These are phyloP conservation scores for Chrysochloris asiatica DNA, from an alignment of 2,113 vertebrate species.

Conservation along the genomic window DNA sequence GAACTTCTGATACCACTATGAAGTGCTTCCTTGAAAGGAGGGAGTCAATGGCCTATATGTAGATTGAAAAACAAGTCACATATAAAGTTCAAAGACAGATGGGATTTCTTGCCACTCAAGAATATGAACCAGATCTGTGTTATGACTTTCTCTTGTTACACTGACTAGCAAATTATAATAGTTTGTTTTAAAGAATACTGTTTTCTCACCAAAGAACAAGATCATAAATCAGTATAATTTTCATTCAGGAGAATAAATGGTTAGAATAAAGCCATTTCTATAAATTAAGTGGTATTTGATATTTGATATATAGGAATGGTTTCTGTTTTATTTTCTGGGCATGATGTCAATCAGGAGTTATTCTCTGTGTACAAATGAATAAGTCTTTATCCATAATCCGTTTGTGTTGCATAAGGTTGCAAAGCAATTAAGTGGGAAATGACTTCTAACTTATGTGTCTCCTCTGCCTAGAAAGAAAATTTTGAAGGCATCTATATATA, in stretches of 20 bases:
- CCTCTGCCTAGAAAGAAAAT: constrained; percentile 73
- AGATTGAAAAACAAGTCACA: background rate
- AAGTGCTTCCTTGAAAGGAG: background rate
- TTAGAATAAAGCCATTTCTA: background rate
- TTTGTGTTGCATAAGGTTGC: constrained; percentile 67
- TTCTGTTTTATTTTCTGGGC: constrained; percentile 51
- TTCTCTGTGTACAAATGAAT: constrained; percentile 28
- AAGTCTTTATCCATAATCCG: constrained; percentile 47
- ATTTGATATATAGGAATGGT: background rate
- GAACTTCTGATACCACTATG: background rate
- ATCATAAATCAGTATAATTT: constrained; percentile 4
- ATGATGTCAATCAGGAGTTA: constrained; percentile 36
- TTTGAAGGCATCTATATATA: constrained; percentile 75
- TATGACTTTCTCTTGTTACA: constrained; percentile 20
- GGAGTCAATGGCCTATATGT: rapidly evolving
- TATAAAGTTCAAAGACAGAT: constrained; percentile 44
- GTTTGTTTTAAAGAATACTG: constrained; percentile 20
- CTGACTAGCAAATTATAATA: constrained; percentile 10
- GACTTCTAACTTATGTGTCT: constrained; percentile 76
- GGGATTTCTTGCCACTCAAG: constrained; percentile 34
- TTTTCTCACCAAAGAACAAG: constrained; percentile 44
- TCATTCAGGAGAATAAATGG: background rate
- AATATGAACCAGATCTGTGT: constrained; percentile 1
- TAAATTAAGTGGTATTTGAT: background rate
- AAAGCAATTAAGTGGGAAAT: constrained; percentile 76